Conservation (phyloP, 1,140 invertebrate species). For the Protaetia brevitarsis region DNA sequence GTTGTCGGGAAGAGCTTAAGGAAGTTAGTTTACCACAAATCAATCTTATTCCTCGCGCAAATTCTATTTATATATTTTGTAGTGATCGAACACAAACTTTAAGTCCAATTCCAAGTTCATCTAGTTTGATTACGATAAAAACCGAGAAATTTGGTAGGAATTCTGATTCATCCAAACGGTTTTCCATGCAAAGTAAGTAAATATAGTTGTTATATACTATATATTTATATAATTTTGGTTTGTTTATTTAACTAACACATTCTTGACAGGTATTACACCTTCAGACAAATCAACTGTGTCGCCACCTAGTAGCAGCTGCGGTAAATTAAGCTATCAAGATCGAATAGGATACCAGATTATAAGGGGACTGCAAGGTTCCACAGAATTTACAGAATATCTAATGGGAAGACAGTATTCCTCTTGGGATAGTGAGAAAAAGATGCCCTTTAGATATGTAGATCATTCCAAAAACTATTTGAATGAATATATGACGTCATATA, state of each 20-base stretch:
- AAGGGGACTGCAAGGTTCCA: conserved; percentile 55
- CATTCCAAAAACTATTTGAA: conserved; percentile 6
- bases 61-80: conserved; percentile 6
- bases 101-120: conserved; percentile 80
- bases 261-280: conserved; percentile 28
- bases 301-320: conserved; percentile 49
- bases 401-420: conserved; percentile 18
- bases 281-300: conserved; percentile 42
- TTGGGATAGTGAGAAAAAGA: conserved; percentile 2
- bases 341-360: conserved; percentile 79
- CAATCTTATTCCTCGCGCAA: neutral
- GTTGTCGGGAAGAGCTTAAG: conserved; percentile 54
- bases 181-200: conserved; percentile 55
- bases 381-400: conserved; percentile 17
- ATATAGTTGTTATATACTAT: neutral
- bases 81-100: conserved; percentile 52
- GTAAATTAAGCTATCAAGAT: conserved; percentile 67
- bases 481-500: conserved; percentile 12
- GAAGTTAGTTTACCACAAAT: conserved; percentile 48
- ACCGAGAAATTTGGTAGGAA: conserved; percentile 44
- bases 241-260: neutral
- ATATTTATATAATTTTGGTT: too few species aligned
- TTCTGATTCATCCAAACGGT: conserved; percentile 50
- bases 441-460: conserved; percentile 9
- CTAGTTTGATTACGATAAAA: conserved; percentile 54